These are phyloP conservation scores for Procavia capensis DNA, from an alignment of 2,113 vertebrate genomes.

Conservation along the genomic window DNA sequence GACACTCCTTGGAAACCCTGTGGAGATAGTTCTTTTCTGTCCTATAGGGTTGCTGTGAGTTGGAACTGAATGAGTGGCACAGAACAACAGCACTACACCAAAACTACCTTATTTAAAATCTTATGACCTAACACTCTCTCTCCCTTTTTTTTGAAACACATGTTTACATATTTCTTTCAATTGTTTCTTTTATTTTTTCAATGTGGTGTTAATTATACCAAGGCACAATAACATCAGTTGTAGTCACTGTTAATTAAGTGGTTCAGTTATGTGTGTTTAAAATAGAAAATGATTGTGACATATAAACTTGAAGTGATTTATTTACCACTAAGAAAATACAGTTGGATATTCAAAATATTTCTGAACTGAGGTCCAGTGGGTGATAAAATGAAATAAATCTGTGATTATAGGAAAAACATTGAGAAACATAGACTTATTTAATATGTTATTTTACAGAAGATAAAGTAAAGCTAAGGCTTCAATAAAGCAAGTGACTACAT, in stretches of 20 bases:
- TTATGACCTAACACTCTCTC: too few species aligned
- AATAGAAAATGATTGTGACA: background rate
- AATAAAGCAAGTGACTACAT: background rate
- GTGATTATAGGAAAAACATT: background rate
- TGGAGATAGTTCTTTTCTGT: too few species aligned
- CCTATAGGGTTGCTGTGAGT: too few species aligned
- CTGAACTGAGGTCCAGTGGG: background rate
- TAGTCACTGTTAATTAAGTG: background rate
- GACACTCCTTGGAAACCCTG: too few species aligned
- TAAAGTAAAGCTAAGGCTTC: background rate
- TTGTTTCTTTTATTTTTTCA: background rate
- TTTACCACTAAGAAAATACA: background rate
- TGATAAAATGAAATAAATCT: background rate
- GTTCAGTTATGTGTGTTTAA: background rate
- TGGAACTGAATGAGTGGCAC: too few species aligned
- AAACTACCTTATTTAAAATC: background rate
- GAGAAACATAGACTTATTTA: background rate
- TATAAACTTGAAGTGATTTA: background rate
- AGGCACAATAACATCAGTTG: background rate
- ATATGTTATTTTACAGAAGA: background rate
- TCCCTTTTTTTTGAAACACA: too few species aligned
- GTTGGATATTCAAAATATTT: slow-evolving; percentile 21
- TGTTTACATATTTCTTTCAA: background rate
- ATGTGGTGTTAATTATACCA: background rate
- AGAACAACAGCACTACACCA: too few species aligned